A percentile compares a stretch with the other conserved stretches of the same genome.
These are phyloP conservation scores for Pteruthius melanotis DNA, from an alignment of 2,113 vertebrate species.

Conservation along the genomic window DNA sequence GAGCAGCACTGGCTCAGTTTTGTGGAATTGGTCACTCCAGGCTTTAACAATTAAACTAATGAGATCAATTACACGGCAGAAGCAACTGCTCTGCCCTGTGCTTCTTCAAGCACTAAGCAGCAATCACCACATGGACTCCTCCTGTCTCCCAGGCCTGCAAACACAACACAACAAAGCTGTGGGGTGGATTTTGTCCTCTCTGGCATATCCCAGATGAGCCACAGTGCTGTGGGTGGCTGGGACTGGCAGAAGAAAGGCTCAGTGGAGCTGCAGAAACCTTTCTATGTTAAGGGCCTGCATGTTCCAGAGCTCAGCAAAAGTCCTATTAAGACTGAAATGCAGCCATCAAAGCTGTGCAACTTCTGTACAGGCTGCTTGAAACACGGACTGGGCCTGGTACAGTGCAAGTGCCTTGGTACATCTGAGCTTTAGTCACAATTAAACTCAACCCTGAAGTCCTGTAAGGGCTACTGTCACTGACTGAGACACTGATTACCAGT, in stretches of 20 bases:
- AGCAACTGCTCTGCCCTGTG: neutral
- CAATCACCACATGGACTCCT: neutral
- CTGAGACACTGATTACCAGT: rapidly evolving
- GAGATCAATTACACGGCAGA: neutral
- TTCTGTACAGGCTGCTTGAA: neutral
- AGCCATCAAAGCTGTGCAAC: neutral
- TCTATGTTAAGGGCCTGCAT: neutral
- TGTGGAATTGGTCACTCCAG: neutral
- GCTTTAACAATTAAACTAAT: neutral
- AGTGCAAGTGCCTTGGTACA: neutral
- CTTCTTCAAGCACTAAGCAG: neutral
- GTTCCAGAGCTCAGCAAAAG: neutral
- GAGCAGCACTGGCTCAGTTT: neutral
- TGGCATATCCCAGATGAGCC: neutral
- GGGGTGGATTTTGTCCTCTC: neutral
- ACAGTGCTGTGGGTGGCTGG: neutral
- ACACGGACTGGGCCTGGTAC: neutral
- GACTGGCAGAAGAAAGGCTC: neutral
- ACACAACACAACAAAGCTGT: neutral
- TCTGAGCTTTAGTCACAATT: neutral
- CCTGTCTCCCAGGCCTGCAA: neutral
- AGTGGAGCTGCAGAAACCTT: neutral
- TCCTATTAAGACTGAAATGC: neutral
- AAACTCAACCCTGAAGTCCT: neutral
- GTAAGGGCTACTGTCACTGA: neutral